Evolutionary conservation across 2,797 vertebrate species (phyloP).

Genomic region (Apogon hyalosoma): DNA sequence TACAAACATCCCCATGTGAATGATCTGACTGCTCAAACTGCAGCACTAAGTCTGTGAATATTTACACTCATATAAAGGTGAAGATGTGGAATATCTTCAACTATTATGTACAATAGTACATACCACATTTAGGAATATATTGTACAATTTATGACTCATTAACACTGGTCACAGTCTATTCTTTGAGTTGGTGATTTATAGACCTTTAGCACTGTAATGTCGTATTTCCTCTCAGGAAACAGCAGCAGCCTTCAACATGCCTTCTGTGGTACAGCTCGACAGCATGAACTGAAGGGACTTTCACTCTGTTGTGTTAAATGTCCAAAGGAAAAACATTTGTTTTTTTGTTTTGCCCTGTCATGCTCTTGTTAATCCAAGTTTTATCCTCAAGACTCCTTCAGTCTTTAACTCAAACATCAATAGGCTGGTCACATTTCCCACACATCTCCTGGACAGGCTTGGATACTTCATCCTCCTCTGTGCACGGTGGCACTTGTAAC

Average conservation of each 20-base stretch:
- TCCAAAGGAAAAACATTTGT: slow-evolving; percentile 18
- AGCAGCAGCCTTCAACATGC: slow-evolving; percentile 3
- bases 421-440: slow-evolving; percentile 60
- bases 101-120: slow-evolving; percentile 52
- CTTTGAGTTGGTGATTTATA: slow-evolving; percentile 1
- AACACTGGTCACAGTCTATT: slow-evolving; percentile 4
- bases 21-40: slow-evolving; percentile 1
- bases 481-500: not conserved
- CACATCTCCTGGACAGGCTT: slow-evolving; percentile 80
- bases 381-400: slow-evolving; percentile 3
- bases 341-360: slow-evolving; percentile 15
- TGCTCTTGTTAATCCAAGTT: not conserved
- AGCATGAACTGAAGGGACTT: not conserved
- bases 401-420: slow-evolving; percentile 58
- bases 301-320: slow-evolving; percentile 4
- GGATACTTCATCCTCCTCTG: slow-evolving; percentile 60
- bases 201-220: slow-evolving; percentile 6
- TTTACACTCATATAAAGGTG: slow-evolving; percentile 20
- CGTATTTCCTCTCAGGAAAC: slow-evolving; percentile 20
- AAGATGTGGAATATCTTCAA: slow-evolving; percentile 41
- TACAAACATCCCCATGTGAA: slow-evolving; percentile 1
- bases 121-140: slow-evolving; percentile 22
- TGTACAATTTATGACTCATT: slow-evolving; percentile 6
- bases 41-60: slow-evolving; percentile 17
- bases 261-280: not conserved